Evolutionary conservation across 92 coral and sea anemone species (phyloP).

Genomic region (Hydrozoanthus gracilis): DNA sequence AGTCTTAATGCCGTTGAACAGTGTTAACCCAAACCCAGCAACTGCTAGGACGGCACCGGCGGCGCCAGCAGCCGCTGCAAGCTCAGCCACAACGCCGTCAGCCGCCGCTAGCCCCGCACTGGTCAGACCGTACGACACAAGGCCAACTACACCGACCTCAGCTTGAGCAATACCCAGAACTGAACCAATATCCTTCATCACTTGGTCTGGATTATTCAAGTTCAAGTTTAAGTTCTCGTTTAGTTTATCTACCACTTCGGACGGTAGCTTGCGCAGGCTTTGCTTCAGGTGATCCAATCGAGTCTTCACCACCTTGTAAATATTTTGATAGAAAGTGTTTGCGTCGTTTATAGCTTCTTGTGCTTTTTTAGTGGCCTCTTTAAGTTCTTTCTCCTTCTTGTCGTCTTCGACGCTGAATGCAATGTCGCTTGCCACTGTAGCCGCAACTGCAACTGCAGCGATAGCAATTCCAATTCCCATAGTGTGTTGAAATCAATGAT

Average conservation of each 20-base stretch:
- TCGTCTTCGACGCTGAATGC: conserved; percentile 60
- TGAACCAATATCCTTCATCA: conserved; percentile 50
- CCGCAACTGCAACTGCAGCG: conserved; percentile 64
- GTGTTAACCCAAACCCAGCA: conserved; percentile 73
- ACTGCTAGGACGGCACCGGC: conserved; percentile 67
- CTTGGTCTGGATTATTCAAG: conserved; percentile 62
- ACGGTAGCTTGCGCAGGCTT: conserved; percentile 73
- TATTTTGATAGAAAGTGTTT: conserved; percentile 64
- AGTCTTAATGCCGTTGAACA: conserved; percentile 62
- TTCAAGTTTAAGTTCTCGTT: conserved; percentile 58
- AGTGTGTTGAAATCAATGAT: conserved; percentile 19
- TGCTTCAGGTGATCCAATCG: conserved; percentile 72
- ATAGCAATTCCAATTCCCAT: conserved; percentile 66
- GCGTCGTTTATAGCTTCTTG: conserved; percentile 68
- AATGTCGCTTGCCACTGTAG: conserved; percentile 57
- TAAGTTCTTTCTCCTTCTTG: conserved; percentile 58
- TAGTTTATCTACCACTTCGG: conserved; percentile 66
- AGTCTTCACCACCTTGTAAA: conserved; percentile 71
- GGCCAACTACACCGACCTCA: conserved; percentile 54
- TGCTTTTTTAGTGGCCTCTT: conserved; percentile 52
- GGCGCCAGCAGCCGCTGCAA: conserved; percentile 67
- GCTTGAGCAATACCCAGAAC: conserved; percentile 51
- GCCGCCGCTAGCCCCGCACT: conserved; percentile 68
- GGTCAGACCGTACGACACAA: conserved; percentile 61
- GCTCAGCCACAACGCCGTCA: conserved; percentile 64